phyloP scores from a whole-genome alignment of 2,113 vertebrate genomes.

The Aramus guarauna region DNA sequence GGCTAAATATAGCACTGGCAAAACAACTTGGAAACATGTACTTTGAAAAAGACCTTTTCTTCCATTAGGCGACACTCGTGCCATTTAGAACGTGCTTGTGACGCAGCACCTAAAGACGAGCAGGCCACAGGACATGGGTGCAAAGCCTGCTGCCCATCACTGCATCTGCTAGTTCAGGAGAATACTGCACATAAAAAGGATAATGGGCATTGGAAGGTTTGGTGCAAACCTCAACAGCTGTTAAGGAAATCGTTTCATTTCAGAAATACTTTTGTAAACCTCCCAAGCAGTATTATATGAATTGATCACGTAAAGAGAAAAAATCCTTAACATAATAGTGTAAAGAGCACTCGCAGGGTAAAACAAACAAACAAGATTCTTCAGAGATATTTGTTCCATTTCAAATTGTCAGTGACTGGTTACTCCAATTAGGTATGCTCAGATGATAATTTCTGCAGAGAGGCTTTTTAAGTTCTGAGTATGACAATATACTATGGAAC shows the following conservation, averaged over 20 bases:
- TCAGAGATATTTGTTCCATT: neutral
- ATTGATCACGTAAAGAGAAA: neutral
- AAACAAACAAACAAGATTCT: neutral
- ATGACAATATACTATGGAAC: neutral
- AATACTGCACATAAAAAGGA: neutral
- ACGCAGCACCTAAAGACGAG: neutral
- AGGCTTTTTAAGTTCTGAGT: neutral
- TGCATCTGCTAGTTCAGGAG: neutral
- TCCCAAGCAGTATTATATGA: neutral
- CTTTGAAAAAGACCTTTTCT: neutral
- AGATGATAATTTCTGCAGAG: neutral
- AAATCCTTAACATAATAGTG: neutral
- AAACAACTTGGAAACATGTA: neutral
- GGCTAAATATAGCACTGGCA: neutral
- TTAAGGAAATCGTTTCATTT: neutral
- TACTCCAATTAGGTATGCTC: neutral
- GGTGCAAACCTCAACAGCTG: neutral
- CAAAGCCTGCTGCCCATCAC: neutral
- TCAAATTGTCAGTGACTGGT: neutral
- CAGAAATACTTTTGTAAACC: neutral
- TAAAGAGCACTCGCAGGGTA: neutral
- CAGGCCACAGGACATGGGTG: neutral
- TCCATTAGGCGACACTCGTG: rapidly evolving
- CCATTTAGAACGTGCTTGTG: neutral
- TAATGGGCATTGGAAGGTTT: neutral